These are phyloP conservation scores for Scleropages formosus DNA, from an alignment of 2,797 vertebrate species.

Conservation along the genomic window DNA sequence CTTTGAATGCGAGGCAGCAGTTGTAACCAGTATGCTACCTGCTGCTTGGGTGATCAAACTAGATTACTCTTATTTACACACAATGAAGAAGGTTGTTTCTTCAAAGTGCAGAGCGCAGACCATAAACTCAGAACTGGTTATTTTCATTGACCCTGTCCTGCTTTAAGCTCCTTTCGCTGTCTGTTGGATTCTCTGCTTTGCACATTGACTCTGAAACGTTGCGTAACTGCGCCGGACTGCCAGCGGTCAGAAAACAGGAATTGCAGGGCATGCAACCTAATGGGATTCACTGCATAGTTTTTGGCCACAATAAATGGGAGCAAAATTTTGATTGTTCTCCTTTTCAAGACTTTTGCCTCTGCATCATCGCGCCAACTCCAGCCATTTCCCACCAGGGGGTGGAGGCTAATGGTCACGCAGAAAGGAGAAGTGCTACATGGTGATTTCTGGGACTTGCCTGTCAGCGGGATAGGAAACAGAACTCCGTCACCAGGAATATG, in stretches of 20 bases:
- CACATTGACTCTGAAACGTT: not conserved
- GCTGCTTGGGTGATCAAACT: not conserved
- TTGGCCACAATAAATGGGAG: not conserved
- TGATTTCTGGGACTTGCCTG: not conserved
- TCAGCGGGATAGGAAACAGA: not conserved
- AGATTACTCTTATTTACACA: not conserved
- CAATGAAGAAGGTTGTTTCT: not conserved
- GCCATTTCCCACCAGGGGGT: not conserved
- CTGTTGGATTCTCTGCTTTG: conserved; percentile 13
- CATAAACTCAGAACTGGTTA: too few species aligned
- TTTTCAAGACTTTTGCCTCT: not conserved
- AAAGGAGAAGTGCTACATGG: conserved; percentile 4
- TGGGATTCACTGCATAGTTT: not conserved
- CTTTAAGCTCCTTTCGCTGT: not conserved
- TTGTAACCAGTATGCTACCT: too few species aligned
- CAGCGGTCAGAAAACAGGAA: conserved; percentile 25
- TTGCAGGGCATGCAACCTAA: not conserved
- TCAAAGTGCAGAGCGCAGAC: not conserved
- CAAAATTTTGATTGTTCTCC: not conserved
- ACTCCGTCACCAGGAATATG: not conserved
- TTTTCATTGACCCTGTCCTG: not conserved
- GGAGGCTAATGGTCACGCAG: not conserved
- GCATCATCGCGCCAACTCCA: not conserved
- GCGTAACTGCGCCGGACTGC: conserved; percentile 21
- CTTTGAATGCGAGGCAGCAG: too few species aligned